Percentiles rank a stretch among this genome's conserved stretches.
phyloP scores from a whole-genome alignment of 1,140 invertebrate genomes.

The Cydia strobilella region DNA sequence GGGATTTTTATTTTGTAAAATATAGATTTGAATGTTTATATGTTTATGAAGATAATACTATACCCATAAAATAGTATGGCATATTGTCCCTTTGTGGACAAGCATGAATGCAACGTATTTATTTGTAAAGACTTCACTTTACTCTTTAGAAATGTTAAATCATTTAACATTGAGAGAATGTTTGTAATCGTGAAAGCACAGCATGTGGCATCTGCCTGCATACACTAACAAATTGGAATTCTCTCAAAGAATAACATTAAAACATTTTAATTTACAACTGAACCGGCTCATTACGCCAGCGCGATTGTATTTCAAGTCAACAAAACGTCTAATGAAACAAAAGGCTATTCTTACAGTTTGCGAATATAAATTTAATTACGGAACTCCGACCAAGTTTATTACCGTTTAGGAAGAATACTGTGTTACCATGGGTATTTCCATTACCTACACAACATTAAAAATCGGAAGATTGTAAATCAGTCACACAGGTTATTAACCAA shows the following conservation, averaged over 20 bases:
- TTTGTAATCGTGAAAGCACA: too few relatives aligned
- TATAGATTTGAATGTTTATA: not conserved
- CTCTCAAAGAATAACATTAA: not conserved
- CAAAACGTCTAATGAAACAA: constrained; percentile 47
- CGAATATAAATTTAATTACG: constrained; percentile 52
- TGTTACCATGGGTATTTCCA: not conserved
- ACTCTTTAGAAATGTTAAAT: too few relatives aligned
- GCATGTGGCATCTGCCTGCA: too few relatives aligned
- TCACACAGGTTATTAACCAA: too few relatives aligned
- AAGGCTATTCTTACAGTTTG: constrained; percentile 44
- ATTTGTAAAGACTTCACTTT: too few relatives aligned
- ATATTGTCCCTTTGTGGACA: too few relatives aligned
- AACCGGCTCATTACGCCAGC: constrained; percentile 31
- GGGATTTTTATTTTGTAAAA: constrained; percentile 28
- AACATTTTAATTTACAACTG: not conserved
- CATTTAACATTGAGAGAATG: too few relatives aligned
- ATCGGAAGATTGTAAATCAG: not conserved
- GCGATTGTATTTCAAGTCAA: constrained; percentile 32
- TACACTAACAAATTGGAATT: too few relatives aligned
- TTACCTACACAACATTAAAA: not conserved
- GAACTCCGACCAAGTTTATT: constrained; percentile 45
- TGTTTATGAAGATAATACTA: not conserved
- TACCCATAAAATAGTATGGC: not conserved
- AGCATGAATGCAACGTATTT: too few relatives aligned
- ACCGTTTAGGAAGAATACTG: constrained; percentile 38